Evolutionary conservation across 2,113 vertebrate genomes (phyloP), one percentile per base, ranked within the genome.

Genomic region (Ranitomeya imitator): DNA sequence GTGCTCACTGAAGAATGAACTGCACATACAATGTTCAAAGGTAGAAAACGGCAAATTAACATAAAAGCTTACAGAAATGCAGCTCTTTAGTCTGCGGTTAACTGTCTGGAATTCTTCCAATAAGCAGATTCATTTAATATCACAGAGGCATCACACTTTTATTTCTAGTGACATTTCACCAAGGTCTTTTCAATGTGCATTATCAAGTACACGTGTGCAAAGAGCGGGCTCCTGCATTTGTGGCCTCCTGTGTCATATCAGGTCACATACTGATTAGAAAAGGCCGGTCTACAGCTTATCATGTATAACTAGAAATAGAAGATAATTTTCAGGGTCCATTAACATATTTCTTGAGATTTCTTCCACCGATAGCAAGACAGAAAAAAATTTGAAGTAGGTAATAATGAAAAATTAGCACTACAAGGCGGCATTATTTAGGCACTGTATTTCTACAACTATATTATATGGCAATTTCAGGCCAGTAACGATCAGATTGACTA

Each of bases 11-110:
- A 77, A 52, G 37, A 65, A 79, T 65, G 61, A 31, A 78, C 26
- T 14, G 9, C 26, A 80, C 80, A 81, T 15, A 87, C 79, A 74
- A 74, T 71, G 37, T 61, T 76, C 65, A 88, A 83, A 88, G 55
- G 1, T 6, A 15, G 19, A 14, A 18, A 87, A 54, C 52, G 31
- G 55, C 37, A 74, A 74, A 2, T 16, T 15, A 74, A 16, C 78
- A 59, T 80, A 60, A 59, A 80, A 60, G 7, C 12, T 15, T 79
- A 55, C 54, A 80, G 57, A 74, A 69, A 51, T 45, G 37, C 16
- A 74, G 15, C 71, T 45, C 71, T 18, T 31, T 74, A 18, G 37
- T 74, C 71, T 45, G 45, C 9, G 16, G 31, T 19, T 74, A 51
- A 31, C 16, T 45, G 15, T 74, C 37, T 74, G 31, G 31, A 45